Evolutionary conservation across 2,888 invertebrate species (phyloP).

Genomic region (Mesochorus sp.): DNA sequence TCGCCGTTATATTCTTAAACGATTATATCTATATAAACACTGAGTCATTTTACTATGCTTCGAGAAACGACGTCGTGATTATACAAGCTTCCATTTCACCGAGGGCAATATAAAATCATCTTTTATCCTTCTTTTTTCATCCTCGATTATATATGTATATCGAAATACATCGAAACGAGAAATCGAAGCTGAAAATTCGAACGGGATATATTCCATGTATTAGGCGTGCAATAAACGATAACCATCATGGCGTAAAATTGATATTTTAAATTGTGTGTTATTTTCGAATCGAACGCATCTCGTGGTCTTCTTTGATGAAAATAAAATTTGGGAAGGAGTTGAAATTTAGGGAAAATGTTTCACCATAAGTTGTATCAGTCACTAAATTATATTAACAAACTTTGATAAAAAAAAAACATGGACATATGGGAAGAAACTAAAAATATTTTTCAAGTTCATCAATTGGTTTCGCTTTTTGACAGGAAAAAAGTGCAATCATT

Average conservation of each 20-base stretch:
- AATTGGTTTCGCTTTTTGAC: background rate
- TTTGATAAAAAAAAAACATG: too few relatives aligned
- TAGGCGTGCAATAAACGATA: conserved; percentile 20
- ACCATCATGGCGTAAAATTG: conserved; percentile 34
- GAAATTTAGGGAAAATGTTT: too few relatives aligned
- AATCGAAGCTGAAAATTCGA: background rate
- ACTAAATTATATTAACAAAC: too few relatives aligned
- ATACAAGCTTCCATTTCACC: background rate
- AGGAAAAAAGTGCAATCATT: too few relatives aligned
- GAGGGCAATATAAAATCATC: background rate
- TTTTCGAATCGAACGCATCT: conserved; percentile 25
- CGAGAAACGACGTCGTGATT: background rate
- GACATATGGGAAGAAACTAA: too few relatives aligned
- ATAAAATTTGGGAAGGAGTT: too few relatives aligned
- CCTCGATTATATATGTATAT: background rate
- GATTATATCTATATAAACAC: background rate
- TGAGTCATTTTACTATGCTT: background rate
- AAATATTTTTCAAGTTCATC: too few relatives aligned
- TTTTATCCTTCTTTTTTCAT: background rate
- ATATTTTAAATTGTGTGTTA: conserved; percentile 15
- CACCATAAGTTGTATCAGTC: too few relatives aligned
- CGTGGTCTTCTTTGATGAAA: background rate
- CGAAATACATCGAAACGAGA: conserved; percentile 31
- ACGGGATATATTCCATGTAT: conserved; percentile 1
- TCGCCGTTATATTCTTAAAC: background rate